Percentiles rank a stretch among this genome's conserved stretches.
Evolutionary conservation across 2,113 vertebrate genomes (phyloP).

Genomic region (Deroptyus accipitrinus): DNA sequence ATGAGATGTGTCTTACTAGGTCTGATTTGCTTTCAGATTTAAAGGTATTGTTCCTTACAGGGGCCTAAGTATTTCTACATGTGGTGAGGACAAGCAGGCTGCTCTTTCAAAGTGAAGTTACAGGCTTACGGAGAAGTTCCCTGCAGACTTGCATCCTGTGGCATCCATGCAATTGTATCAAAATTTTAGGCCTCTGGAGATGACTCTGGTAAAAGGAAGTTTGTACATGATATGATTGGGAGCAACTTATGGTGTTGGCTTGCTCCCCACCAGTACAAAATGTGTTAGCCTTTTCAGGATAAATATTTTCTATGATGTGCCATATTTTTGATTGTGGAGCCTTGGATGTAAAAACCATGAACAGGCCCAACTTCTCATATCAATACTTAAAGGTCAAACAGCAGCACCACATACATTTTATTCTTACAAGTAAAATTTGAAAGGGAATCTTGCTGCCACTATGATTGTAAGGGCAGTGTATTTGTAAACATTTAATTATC

Average conservation of each 20-base stretch:
- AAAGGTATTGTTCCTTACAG: neutral
- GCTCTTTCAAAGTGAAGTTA: neutral
- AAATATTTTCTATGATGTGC: neutral
- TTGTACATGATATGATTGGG: neutral
- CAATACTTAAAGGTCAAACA: neutral
- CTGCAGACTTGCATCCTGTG: neutral
- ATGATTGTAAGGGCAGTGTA: neutral
- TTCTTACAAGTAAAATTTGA: neutral
- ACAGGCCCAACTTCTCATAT: neutral
- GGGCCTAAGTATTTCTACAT: neutral
- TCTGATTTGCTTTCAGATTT: neutral
- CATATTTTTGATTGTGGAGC: neutral
- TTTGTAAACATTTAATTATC: neutral
- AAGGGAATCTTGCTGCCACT: neutral
- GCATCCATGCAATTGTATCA: neutral
- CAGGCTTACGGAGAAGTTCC: neutral
- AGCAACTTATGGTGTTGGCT: neutral
- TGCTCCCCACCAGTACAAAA: neutral
- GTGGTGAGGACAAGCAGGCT: neutral
- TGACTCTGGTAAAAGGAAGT: neutral
- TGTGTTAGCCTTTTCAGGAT: neutral
- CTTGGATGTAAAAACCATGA: neutral
- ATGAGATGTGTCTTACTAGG: neutral
- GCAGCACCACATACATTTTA: neutral
- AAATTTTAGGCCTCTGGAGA: neutral